Percentiles rank a stretch among this genome's conserved stretches.
Conservation (phyloP, 2,797 vertebrate species). For the Lates japonicus region DNA sequence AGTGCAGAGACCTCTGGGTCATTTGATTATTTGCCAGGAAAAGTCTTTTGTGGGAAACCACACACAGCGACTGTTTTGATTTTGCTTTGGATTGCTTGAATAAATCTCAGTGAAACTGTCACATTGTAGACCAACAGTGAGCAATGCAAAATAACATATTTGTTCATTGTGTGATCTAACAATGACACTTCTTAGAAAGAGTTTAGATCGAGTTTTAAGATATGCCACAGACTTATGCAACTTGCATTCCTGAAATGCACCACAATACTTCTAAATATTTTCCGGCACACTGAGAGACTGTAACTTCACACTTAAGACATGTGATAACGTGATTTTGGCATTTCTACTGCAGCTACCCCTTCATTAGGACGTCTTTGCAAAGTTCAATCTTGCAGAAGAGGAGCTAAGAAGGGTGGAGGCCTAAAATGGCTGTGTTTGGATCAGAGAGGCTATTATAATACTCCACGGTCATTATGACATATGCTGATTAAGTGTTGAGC, state of each 20-base stretch:
- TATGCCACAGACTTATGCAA: neutral
- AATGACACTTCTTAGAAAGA: neutral
- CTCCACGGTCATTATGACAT: slow-evolving; percentile 35
- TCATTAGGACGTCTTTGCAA: neutral
- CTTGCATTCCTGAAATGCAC: neutral
- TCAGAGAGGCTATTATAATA: neutral
- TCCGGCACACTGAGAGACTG: neutral
- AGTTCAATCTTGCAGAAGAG: neutral
- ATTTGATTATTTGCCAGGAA: neutral
- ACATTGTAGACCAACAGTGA: neutral
- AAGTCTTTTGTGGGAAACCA: neutral
- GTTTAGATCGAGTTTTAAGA: neutral
- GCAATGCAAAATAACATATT: neutral
- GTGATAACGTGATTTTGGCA: neutral
- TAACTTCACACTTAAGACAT: neutral
- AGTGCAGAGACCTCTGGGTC: neutral
- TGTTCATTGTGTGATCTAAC: neutral
- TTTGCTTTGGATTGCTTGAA: neutral
- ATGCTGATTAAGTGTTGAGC: slow-evolving; percentile 23
- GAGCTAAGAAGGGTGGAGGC: neutral
- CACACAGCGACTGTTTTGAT: neutral
- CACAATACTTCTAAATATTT: neutral
- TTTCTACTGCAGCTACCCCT: neutral
- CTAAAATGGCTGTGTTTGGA: neutral
- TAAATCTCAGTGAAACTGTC: neutral